phyloP scores from a whole-genome alignment of 2,113 vertebrate species.

The Poeciliopsis occidentalis region DNA sequence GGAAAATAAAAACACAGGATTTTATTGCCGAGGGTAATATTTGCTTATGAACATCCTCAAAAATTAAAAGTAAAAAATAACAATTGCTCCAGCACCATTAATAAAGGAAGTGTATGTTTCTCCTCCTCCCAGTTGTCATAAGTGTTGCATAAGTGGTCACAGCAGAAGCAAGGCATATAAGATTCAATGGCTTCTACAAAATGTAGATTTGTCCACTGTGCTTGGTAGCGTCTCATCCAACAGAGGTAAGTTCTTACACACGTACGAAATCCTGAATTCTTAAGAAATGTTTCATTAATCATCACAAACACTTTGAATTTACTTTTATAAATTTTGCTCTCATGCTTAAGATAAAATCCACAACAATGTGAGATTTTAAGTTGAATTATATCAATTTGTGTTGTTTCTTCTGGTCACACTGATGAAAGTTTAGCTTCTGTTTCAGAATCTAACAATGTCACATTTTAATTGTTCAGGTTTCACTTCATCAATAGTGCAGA shows the following conservation, averaged over 20 bases:
- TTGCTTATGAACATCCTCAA: background rate
- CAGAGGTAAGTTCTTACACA: constrained; percentile 3
- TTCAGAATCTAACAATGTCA: background rate
- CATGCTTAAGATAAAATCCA: background rate
- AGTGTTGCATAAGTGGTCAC: background rate
- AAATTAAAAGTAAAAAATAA: background rate
- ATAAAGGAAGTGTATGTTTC: background rate
- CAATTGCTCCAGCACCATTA: background rate
- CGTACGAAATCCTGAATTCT: background rate
- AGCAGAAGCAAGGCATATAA: background rate
- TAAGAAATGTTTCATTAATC: background rate
- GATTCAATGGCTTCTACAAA: background rate
- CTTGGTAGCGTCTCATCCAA: background rate
- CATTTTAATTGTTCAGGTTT: background rate
- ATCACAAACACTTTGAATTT: background rate
- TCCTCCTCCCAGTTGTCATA: background rate
- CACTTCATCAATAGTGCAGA: background rate
- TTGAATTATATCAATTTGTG: background rate
- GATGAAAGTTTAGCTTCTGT: background rate
- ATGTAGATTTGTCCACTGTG: background rate
- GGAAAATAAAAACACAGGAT: background rate
- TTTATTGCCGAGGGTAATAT: background rate
- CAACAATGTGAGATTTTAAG: background rate
- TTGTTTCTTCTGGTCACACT: background rate
- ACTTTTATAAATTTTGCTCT: background rate